Conservation (phyloP, 2,888 invertebrate species). For the Ischnus inquisitorius region DNA sequence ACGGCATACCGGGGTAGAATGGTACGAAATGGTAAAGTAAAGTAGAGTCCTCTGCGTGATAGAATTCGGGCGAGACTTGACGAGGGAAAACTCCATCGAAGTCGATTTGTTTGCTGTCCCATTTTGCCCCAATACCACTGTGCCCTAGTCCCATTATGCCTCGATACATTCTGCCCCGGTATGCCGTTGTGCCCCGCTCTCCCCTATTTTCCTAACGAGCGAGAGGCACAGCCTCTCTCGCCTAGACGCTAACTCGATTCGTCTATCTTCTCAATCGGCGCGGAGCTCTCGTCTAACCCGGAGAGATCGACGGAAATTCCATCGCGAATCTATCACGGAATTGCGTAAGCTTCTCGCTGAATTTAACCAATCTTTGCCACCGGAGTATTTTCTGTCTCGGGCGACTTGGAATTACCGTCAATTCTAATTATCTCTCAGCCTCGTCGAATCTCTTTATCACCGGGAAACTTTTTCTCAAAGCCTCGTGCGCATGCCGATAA, state of each 20-base stretch:
- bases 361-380: background rate
- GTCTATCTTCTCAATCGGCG: background rate
- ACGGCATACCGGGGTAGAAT: too few relatives aligned
- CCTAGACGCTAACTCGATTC: conserved; percentile 50
- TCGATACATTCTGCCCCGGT: too few relatives aligned
- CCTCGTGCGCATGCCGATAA: background rate
- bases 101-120: too few relatives aligned
- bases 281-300: conserved; percentile 2
- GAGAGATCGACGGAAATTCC: conserved; percentile 41
- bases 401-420: background rate
- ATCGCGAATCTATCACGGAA: conserved; percentile 2
- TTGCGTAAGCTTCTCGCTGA: conserved; percentile 12
- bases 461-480: background rate
- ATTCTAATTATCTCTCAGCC: background rate
- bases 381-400: conserved; percentile 2
- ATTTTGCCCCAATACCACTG: too few relatives aligned
- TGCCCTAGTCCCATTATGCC: too few relatives aligned
- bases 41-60: too few relatives aligned
- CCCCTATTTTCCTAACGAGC: conserved; percentile 42
- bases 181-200: too few relatives aligned
- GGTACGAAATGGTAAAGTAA: too few relatives aligned
- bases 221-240: conserved; percentile 16
- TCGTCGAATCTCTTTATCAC: background rate
- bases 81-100: too few relatives aligned
- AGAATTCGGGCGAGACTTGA: too few relatives aligned